Base-by-base conservation (phyloP, 2,797 vertebrate genomes). In the Pelochelys cantorii region DNA sequence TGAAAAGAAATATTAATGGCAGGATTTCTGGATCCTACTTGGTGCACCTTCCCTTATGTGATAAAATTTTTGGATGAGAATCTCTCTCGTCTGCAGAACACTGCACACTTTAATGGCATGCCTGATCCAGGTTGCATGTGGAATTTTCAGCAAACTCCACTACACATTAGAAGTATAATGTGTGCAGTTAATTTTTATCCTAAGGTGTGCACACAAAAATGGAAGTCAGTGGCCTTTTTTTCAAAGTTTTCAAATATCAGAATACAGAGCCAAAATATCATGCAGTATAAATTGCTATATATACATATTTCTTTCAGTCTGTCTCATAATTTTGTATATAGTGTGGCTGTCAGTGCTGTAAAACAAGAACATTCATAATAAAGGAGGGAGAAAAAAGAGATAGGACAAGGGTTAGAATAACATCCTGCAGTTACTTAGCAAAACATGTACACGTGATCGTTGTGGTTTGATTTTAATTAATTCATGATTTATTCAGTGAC, bases 111-210 rank as follows among this genome's bases (percentile, higher is more conserved):
- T 25, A 74, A 12, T 37, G 77, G 84, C 82, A 18, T 34, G 4
- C 83, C 4, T 59, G 65, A 83, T 89, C 77, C 87, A 83, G n/a
- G 14, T 93, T 79, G 18, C 90, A 54, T 83, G 27, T 84, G 82
- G 68, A 75, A 14, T 78, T 90, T 87, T 87, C 91, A 95, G 96
- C 93, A 95, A 94, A 95, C 68, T 5, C 17, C 77, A 83, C 53
- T 81, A 83, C 90, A 83, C 91, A n/a, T 85, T 60, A 91, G 62
- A 92, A 92, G 8, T 85, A 71, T 85, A 54, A 37, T 81, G 84
- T 56, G 59, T 88, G 68, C 34, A 71, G 34, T 57, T 34, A 56
- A 37, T 85, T 94, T 95, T 96, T 23, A 79, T 5, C 18, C 85
- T 48, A 18, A 53, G 79, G 14, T 27, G 22, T 81, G 62, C 0